Conservation (phyloP, 2,797 vertebrate species). For the Lacerta agilis region DNA sequence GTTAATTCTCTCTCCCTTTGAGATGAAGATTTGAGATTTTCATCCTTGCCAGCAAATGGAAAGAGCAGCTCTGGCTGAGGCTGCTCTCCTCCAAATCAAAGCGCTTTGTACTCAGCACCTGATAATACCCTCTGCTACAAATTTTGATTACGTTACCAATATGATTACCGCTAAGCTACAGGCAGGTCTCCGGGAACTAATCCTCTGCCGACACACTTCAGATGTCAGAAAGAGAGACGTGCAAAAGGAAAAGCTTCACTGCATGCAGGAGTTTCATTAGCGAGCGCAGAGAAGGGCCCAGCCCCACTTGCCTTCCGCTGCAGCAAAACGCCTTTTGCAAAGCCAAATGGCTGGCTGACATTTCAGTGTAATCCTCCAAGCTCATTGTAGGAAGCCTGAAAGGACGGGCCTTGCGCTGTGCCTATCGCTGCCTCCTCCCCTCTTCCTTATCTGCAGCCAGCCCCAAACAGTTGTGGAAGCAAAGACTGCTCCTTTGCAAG, state of each 20-base stretch:
- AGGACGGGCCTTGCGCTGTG: constrained; percentile 21
- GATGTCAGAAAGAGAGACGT: constrained; percentile 62
- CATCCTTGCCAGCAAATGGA: neutral
- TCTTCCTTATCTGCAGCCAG: accelerated
- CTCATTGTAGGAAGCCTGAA: constrained; percentile 15
- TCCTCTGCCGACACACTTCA: constrained; percentile 64
- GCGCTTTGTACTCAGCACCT: constrained; percentile 47
- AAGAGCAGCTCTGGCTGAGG: neutral
- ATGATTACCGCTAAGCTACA: constrained; percentile 67
- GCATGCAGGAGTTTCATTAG: constrained; percentile 55
- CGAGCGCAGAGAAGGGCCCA: constrained; percentile 3
- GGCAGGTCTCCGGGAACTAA: constrained; percentile 62
- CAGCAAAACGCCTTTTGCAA: constrained; percentile 33
- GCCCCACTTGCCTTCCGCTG: constrained; percentile 24
- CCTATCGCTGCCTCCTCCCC: neutral
- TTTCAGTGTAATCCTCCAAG: constrained; percentile 60
- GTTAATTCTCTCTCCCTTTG: neutral
- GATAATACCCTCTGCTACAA: constrained; percentile 62
- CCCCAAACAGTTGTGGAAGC: neutral
- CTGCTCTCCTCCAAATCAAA: constrained; percentile 46
- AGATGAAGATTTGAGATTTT: constrained; percentile 13
- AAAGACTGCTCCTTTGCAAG: too few relatives aligned
- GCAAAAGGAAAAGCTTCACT: constrained; percentile 45
- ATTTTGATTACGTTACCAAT: constrained; percentile 68
- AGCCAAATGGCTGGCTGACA: constrained; percentile 60